These are phyloP conservation scores for Scaptomyza cyrtandrae DNA, from an alignment of 2,888 invertebrate species.

Conservation along the genomic window DNA sequence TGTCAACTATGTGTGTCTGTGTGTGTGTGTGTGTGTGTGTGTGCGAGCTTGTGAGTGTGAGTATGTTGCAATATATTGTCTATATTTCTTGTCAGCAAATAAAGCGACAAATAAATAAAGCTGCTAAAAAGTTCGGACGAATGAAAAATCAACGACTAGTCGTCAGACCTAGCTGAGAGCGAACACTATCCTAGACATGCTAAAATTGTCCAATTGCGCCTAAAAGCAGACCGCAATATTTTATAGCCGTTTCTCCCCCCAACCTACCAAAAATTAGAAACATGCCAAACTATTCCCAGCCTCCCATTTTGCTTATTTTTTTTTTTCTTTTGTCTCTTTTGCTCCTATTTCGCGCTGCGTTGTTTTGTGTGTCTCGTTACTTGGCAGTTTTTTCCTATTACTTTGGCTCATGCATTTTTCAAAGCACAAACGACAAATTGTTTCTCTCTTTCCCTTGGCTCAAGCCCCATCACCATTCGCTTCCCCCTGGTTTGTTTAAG, in stretches of 20 bases:
- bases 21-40: slow-evolving; percentile 21
- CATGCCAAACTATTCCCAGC: slow-evolving; percentile 56
- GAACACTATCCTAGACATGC: slow-evolving; percentile 22
- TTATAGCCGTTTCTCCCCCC: slow-evolving; percentile 42
- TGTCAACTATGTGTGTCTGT: slow-evolving; percentile 62
- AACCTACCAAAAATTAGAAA: background rate
- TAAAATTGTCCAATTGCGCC: slow-evolving; percentile 78
- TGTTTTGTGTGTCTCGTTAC: slow-evolving; percentile 64
- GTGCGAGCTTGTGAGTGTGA: slow-evolving; percentile 34
- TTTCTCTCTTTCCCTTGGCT: slow-evolving; percentile 53
- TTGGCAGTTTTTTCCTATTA: slow-evolving; percentile 79
- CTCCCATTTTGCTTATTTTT: slow-evolving; percentile 7
- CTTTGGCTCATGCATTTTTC: slow-evolving; percentile 80
- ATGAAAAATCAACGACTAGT: slow-evolving; percentile 62
- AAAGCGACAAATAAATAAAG: slow-evolving; percentile 79
- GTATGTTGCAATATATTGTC: slow-evolving; percentile 70
- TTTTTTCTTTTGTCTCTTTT: slow-evolving; percentile 2
- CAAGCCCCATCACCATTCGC: slow-evolving; percentile 7
- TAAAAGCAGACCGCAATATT: slow-evolving; percentile 79
- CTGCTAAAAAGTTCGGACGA: slow-evolving; percentile 70
- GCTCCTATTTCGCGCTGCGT: slow-evolving; percentile 17
- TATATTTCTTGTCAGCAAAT: slow-evolving; percentile 80
- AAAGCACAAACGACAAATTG: slow-evolving; percentile 81
- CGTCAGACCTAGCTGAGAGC: slow-evolving; percentile 3
- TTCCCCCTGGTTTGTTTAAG: slow-evolving; percentile 62